Base-by-base conservation (phyloP, 2,113 vertebrate genomes). In the Cricetomys ansorgei region DNA sequence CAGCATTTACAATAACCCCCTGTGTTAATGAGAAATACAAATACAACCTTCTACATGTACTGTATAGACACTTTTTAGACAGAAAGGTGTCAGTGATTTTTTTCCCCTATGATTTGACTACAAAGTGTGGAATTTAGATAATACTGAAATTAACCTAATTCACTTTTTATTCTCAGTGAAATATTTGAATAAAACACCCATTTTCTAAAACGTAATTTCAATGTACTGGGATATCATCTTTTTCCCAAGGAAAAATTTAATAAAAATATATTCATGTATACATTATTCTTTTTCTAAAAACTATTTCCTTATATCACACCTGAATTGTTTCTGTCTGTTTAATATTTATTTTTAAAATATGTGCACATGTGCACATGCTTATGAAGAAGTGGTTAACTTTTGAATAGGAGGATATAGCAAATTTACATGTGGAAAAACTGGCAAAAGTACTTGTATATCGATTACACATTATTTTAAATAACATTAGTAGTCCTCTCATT, bases 51-150 rank as follows among this genome's bases (percentile, higher is more conserved):
- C 70, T 70, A 95, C 92, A 95, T 89, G 96, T 29, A 27, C 21
- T 1, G 7, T 48, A 96, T 77, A n/a, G 81, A 70, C 77, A 81
- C 29, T 23, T 84, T 15, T 80, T 64, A 43, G 64, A 73, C 83
- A 64, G 27, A 88, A 25, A 67, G 13, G 3, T 97, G 43, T 57
- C 70, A 70, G 55, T 95, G 79, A 76, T 96, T 93, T 94, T 16
- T 88, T 91, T 97, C 69, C 69, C 45, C 57, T 70, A 96, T 73
- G 37, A 94, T 92, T 88, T 75, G 64, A 73, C 45, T 57, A 76
- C 76, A 88, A 96, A 64, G 37, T 85, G 2, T 48, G 89, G 67
- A 97, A 69, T 96, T 92, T 92, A 77, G n/a, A 25, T 73, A 31
- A 12, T 81, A 19, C 9, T 84, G 29, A 81, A 92, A 62, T 88